A percentile compares a stretch with the other conserved stretches of the same genome.
These are phyloP conservation scores for Trinorchestia longiramus DNA, from an alignment of 1,140 invertebrate species.

Conservation along the genomic window DNA sequence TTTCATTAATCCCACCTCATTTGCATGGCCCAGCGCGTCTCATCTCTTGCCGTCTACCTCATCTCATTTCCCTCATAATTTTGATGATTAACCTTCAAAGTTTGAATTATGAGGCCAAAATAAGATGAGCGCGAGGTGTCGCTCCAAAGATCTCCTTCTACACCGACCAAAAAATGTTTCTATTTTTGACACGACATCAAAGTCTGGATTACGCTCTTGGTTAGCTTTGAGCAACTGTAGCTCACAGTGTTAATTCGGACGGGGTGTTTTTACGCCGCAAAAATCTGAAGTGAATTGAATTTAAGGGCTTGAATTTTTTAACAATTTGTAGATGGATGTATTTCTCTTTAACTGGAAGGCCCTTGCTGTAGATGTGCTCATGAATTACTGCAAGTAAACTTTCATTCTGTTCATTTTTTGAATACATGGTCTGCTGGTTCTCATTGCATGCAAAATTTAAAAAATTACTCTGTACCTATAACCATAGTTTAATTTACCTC, in stretches of 20 bases:
- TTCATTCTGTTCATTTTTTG: neutral
- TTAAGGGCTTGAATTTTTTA: neutral
- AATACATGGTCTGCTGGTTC: neutral
- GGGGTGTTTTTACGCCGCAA: neutral
- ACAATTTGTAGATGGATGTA: neutral
- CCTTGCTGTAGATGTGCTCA: neutral
- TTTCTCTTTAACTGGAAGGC: neutral
- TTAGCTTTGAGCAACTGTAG: neutral
- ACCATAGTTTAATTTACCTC: too few species aligned
- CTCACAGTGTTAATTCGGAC: neutral
- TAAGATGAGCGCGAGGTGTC: constrained; percentile 43
- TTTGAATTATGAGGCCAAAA: constrained; percentile 43
- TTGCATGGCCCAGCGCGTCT: neutral
- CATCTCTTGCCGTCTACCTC: neutral
- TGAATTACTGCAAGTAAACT: neutral
- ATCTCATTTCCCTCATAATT: constrained; percentile 49
- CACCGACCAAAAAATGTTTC: constrained; percentile 32
- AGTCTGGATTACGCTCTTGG: constrained; percentile 19
- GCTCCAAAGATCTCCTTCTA: neutral
- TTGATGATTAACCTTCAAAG: constrained; percentile 51
- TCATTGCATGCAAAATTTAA: neutral
- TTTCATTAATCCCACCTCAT: constrained; percentile 6
- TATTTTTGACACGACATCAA: constrained; percentile 35
- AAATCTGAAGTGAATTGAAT: neutral
- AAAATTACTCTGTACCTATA: too few species aligned